These are phyloP conservation scores for Orgyia antiqua DNA, from an alignment of 2,888 invertebrate species.

Conservation along the genomic window DNA sequence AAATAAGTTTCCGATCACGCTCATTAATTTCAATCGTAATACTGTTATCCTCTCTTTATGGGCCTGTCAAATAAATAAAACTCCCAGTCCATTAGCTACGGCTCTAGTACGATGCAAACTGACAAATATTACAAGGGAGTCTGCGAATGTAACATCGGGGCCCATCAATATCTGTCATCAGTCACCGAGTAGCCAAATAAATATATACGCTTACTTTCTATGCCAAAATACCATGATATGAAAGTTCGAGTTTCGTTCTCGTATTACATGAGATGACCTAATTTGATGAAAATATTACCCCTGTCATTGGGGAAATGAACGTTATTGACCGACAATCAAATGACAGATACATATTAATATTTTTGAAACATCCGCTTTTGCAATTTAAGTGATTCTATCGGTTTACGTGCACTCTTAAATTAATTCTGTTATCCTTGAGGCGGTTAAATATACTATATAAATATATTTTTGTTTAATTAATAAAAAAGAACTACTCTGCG, in stretches of 20 bases:
- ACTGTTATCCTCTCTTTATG: constrained; percentile 51
- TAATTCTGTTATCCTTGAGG: too few relatives aligned
- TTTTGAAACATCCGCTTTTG: not conserved
- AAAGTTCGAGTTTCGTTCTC: constrained; percentile 45
- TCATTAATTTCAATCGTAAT: constrained; percentile 58
- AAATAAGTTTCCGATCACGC: constrained; percentile 39
- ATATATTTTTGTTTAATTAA: too few relatives aligned
- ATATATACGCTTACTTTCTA: constrained; percentile 55
- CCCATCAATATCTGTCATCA: constrained; percentile 73
- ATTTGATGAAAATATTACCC: constrained; percentile 39
- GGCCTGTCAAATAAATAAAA: constrained; percentile 63
- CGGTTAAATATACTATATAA: too few relatives aligned
- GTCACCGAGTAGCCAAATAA: constrained; percentile 65
- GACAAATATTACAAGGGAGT: constrained; percentile 50
- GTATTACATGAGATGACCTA: constrained; percentile 59
- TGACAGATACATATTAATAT: constrained; percentile 14
- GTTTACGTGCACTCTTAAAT: too few relatives aligned
- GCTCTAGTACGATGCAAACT: constrained; percentile 38
- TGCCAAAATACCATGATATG: constrained; percentile 44
- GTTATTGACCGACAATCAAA: constrained; percentile 18
- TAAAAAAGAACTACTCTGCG: too few relatives aligned
- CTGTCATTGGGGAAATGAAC: constrained; percentile 27
- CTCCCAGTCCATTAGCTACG: constrained; percentile 52
- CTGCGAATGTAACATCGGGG: constrained; percentile 41
- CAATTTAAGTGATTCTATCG: not conserved